phyloP scores from a whole-genome alignment of 2,797 vertebrate species.

The Simalia tracyae region DNA sequence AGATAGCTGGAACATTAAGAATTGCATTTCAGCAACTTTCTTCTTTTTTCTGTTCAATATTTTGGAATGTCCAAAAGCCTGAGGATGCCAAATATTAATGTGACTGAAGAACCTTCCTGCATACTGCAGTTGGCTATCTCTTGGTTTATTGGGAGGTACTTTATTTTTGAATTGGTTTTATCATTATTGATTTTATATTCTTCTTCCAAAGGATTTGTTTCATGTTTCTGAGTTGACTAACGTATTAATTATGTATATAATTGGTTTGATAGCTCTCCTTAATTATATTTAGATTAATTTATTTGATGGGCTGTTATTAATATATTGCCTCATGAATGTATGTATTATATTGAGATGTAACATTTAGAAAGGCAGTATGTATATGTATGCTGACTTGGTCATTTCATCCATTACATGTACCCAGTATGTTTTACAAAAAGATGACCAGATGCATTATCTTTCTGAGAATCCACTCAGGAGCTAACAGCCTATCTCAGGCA shows the following conservation, averaged over 20 bases:
- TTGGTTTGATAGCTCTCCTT: neutral
- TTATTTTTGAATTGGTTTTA: neutral
- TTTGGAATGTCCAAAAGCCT: neutral
- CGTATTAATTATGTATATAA: neutral
- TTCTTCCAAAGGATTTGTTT: neutral
- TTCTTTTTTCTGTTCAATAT: neutral
- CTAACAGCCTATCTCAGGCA: neutral
- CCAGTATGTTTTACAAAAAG: neutral
- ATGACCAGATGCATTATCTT: neutral
- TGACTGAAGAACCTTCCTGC: neutral
- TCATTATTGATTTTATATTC: neutral
- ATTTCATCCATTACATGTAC: neutral
- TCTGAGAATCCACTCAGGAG: neutral
- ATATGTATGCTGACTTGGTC: neutral
- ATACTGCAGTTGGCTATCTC: neutral
- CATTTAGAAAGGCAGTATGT: neutral
- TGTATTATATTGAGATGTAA: neutral
- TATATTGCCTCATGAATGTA: neutral
- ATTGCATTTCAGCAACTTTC: neutral
- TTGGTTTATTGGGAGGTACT: neutral
- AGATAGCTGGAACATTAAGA: neutral
- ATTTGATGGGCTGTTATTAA: neutral
- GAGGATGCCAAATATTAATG: neutral
- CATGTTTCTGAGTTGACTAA: neutral
- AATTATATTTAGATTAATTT: neutral